A percentile compares a stretch with the other conserved stretches of the same genome.
Evolutionary conservation across 2,888 invertebrate species (phyloP).

Genomic region (Ennomos quercinarius): DNA sequence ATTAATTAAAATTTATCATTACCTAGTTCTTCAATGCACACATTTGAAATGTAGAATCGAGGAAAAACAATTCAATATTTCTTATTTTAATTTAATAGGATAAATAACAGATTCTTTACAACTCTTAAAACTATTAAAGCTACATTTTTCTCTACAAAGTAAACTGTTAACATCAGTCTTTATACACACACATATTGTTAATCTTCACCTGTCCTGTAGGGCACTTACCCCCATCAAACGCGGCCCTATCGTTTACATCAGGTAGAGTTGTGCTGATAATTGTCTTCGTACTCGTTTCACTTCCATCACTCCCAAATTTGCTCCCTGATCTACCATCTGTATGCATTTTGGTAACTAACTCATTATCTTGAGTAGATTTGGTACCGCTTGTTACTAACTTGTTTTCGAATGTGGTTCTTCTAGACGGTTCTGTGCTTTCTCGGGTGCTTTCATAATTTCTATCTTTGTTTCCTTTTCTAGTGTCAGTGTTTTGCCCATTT

Average conservation of each 20-base stretch:
- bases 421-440: slow-evolving; percentile 10
- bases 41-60: too few relatives aligned
- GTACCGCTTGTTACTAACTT: slow-evolving; percentile 14
- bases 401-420: slow-evolving; percentile 7
- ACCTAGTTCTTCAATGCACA: too few relatives aligned
- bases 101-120: too few relatives aligned
- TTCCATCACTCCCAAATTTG: slow-evolving; percentile 26
- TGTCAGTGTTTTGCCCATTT: slow-evolving; percentile 9
- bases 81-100: too few relatives aligned
- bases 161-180: slow-evolving; percentile 6
- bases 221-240: slow-evolving; percentile 47
- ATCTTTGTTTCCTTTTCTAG: not conserved
- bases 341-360: slow-evolving; percentile 14
- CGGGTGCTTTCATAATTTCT: slow-evolving; percentile 6
- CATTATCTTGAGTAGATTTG: slow-evolving; percentile 35
- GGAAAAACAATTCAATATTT: too few relatives aligned
- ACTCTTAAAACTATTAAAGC: slow-evolving; percentile 7
- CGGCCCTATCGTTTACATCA: slow-evolving; percentile 46
- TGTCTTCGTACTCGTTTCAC: slow-evolving; percentile 3
- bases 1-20: too few relatives aligned
- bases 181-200: slow-evolving; percentile 21
- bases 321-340: slow-evolving; percentile 10
- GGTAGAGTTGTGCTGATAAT: slow-evolving; percentile 9
- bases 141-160: not conserved
- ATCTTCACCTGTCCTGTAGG: slow-evolving; percentile 44